Conservation (phyloP, 2,113 vertebrate genomes). For the Psilopsiagon aymara region DNA sequence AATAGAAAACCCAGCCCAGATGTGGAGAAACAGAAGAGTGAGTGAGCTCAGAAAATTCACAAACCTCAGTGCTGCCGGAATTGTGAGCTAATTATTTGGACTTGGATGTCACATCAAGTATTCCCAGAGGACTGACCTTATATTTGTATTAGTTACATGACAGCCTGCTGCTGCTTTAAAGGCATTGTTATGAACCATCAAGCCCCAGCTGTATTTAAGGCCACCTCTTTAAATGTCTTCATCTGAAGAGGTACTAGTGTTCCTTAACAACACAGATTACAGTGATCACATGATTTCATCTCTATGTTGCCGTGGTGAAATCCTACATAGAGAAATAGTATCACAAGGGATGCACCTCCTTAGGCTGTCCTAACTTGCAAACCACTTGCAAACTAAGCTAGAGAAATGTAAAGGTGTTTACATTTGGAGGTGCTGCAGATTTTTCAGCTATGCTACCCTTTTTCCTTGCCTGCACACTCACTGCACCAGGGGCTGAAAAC, state of each 20-base stretch:
- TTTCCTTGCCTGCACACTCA: not conserved
- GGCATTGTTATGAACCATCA: not conserved
- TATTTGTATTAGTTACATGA: constrained; percentile 27
- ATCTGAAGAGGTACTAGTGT: not conserved
- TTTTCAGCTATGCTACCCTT: accelerated
- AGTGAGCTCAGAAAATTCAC: constrained; percentile 3
- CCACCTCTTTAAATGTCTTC: not conserved
- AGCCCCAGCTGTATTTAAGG: not conserved
- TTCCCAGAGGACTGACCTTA: constrained; percentile 1
- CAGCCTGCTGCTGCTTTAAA: not conserved
- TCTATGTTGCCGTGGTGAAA: not conserved
- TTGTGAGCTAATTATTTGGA: constrained; percentile 20
- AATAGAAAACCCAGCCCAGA: constrained; percentile 30
- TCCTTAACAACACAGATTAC: accelerated
- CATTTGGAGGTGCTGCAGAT: not conserved
- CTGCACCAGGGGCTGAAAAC: not conserved
- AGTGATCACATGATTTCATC: accelerated
- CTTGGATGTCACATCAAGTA: not conserved
- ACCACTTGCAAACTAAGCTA: not conserved
- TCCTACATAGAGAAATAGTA: not conserved
- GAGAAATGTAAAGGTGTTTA: not conserved
- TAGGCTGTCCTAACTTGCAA: not conserved
- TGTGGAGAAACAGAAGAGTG: not conserved
- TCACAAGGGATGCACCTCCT: not conserved
- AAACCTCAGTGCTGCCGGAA: not conserved